Evolutionary conservation across 2,888 invertebrate species (phyloP), one percentile per base, ranked within the genome.

Genomic region (Cephus runcator): DNA sequence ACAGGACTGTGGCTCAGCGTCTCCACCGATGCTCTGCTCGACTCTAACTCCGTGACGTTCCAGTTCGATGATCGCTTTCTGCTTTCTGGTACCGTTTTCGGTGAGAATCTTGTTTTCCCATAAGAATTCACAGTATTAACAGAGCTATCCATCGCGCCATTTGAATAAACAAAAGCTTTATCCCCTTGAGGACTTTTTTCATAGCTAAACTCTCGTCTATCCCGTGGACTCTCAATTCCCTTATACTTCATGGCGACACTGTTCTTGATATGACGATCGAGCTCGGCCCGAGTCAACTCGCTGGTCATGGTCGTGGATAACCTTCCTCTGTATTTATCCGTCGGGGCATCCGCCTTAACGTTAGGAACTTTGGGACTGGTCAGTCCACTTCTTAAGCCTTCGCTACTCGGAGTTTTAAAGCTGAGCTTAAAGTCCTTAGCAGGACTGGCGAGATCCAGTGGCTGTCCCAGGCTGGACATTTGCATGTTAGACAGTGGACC

Each of bases 381-480:
- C 36, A 87, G 69, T 12, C 83, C 83, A 12, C 78, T 71, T 69
- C 82, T 82, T 33, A 78, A 56, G 12, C 73, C 69, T 12, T 86
- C 88, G 80, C 76, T 82, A 36, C 76, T 81, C 0, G 85, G 84
- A 12, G 83, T 76, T 73, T 87, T 88, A 74, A 87, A 87, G 33
- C 80, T 79, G 1, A 83, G 77, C 75, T 88, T 86, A 11, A 79
- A 33, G 3, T 91, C 90, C 73, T 88, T 89, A 0, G 88, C 88
- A 11, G 90, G 89, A 82, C 88, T 89, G 23, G 86, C 89, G 11
- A 90, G 83, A 73, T 90, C 90, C 75, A 91, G 75, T 0, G 90
- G 90, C 34, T 87, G 88, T 0, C 83, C 85, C 34, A 85, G 73
- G n/a, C 80, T 78, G 34, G 83, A 69, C 3, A 73, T 74, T 56